These are phyloP conservation scores for Seira sanloemensis DNA, from an alignment of 2,888 invertebrate species.

Conservation along the genomic window DNA sequence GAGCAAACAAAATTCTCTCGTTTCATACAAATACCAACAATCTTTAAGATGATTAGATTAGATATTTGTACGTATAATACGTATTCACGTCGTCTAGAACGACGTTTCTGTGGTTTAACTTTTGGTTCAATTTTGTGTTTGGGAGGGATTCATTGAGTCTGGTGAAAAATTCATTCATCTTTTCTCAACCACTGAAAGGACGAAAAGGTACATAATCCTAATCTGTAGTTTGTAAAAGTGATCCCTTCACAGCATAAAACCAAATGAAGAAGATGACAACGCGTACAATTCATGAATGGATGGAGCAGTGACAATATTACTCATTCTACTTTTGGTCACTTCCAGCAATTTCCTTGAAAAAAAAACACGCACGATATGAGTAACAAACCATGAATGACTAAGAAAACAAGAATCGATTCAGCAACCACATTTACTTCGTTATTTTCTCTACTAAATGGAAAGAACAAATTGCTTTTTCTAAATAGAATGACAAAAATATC, in stretches of 20 bases:
- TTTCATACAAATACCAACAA: background rate
- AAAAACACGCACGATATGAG: background rate
- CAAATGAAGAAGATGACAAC: background rate
- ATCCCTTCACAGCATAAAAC: constrained; percentile 1
- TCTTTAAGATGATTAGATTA: constrained; percentile 14
- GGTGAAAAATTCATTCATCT: background rate
- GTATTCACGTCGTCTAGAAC: background rate
- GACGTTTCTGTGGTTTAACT: constrained; percentile 15
- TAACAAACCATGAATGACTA: background rate
- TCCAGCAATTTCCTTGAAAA: constrained; percentile 11
- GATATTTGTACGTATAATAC: too few relatives aligned
- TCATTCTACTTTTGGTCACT: constrained; percentile 4
- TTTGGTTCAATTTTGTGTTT: background rate
- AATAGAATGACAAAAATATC: too few relatives aligned
- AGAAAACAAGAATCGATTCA: too few relatives aligned
- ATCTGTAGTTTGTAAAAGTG: background rate
- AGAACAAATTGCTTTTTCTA: too few relatives aligned
- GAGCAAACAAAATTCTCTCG: constrained; percentile 7
- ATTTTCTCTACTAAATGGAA: too few relatives aligned
- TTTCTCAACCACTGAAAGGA: background rate
- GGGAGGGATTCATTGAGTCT: constrained; percentile 5
- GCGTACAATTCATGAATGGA: background rate
- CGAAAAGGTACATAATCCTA: background rate
- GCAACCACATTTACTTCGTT: too few relatives aligned
- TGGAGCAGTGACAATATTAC: background rate